phyloP scores from a whole-genome alignment of 2,888 invertebrate species.

The Sphaerophoria rueppellii region DNA sequence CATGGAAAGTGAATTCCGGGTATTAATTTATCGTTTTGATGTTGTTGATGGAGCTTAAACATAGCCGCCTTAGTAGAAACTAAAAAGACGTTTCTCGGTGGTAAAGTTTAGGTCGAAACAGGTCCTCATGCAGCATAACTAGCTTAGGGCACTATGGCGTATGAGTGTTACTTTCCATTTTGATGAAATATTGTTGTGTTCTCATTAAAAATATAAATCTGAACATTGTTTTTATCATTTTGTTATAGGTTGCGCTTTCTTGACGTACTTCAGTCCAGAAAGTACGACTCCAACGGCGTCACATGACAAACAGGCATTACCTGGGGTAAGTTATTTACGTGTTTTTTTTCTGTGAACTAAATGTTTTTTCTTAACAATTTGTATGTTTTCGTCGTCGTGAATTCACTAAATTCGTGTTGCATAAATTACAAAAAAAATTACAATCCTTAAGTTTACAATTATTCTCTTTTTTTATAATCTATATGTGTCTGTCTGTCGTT shows the following conservation, averaged over 20 bases:
- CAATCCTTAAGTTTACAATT: constrained; percentile 42
- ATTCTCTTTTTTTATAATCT: constrained; percentile 53
- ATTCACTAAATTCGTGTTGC: constrained; percentile 65
- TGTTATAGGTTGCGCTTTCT: constrained; percentile 96
- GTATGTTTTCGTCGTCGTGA: constrained; percentile 57
- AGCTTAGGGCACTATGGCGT: too few species aligned
- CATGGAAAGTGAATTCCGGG: too few species aligned
- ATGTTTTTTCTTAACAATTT: neutral
- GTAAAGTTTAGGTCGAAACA: too few species aligned
- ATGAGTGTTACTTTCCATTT: too few species aligned
- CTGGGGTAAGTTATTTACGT: constrained; percentile 91
- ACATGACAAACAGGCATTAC: constrained; percentile 99
- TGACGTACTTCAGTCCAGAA: constrained; percentile 98
- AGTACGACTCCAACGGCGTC: constrained; percentile 87
- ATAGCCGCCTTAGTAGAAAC: too few species aligned
- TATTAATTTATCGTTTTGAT: too few species aligned
- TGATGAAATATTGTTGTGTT: too few species aligned
- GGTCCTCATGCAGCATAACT: too few species aligned
- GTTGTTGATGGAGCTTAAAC: too few species aligned
- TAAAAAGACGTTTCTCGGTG: too few species aligned
- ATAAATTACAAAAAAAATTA: constrained; percentile 14
- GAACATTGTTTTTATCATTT: neutral
- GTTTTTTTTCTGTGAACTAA: neutral
- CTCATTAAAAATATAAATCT: neutral
- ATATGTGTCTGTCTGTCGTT: constrained; percentile 56